Evolutionary conservation across 92 coral and sea anemone genomes (phyloP), one percentile per base, ranked within the genome.

Genomic region (Parazoanthus atlanticus): DNA sequence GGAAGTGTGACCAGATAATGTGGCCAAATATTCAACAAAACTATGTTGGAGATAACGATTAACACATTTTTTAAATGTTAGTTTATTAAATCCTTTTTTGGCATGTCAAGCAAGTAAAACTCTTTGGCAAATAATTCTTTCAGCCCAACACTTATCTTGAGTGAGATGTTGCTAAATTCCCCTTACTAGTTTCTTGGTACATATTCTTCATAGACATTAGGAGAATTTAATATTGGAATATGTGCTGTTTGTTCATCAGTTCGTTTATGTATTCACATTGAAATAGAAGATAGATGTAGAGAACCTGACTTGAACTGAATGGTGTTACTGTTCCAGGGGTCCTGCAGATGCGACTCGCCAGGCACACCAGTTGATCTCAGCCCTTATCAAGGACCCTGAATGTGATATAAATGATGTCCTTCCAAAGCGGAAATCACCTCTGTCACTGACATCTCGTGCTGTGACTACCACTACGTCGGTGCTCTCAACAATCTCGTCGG

Each of bases 331-430:
- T 88, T 86, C 30, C 84, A 96, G 99, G 95, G 99, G 99, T 46
- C 96, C 99, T 10, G 97, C 98, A 10, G 99, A 96, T 86, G 99
- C 99, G 32, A 96, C 99, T 29, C 96, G 99, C 41, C 98, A 96
- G 85, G 99, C 99, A 23, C 99, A 96, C 81, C 98, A 96, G 69
- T 94, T 96, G 46, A 97, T 97, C 86, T 93, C 95, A 16, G 98
- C 99, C 80, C 96, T 97, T 16, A 95, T 97, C 77, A 97, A 97
- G 84, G 99, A 97, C 77, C 99, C 99, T 11, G 99, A 97, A 73
- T 97, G 99, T 74, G 99, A 97, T 79, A 97, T 97, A 78, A 97
- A 94, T 61, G 98, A 97, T 86, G 98, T 95, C 70, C 97, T 97
- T 43, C 99, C 99, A 30, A 95, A 98, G 56, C 90, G 96, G 61